Percentiles rank a stretch among this genome's conserved stretches.
Conservation (phyloP, 1,140 invertebrate species). For the Pogonomyrmex californicus region DNA sequence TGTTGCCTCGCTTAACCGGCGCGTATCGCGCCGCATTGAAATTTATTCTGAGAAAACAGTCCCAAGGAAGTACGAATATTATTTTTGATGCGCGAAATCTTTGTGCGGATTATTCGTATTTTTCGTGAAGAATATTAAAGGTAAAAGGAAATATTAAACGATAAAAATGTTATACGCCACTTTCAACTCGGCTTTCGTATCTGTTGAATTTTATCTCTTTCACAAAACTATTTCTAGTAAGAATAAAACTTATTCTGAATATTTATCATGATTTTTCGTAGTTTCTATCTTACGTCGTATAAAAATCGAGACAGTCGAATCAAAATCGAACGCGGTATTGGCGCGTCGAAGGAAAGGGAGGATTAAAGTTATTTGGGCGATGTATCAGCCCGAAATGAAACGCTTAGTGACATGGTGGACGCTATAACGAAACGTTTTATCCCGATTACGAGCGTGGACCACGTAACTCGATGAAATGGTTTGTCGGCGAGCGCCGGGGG, state of each 20-base stretch:
- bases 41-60: conserved; percentile 50
- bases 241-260: neutral
- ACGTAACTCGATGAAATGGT: conserved; percentile 65
- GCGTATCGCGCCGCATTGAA: conserved; percentile 53
- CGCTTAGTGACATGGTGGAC: conserved; percentile 11
- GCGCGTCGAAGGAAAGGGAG: too few relatives aligned
- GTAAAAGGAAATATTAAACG: conserved; percentile 13
- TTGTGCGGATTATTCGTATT: neutral
- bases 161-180: neutral
- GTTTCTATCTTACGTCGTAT: neutral
- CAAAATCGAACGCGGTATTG: neutral
- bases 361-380: conserved; percentile 9
- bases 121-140: neutral
- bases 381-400: conserved; percentile 13
- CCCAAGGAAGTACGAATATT: conserved; percentile 40
- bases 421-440: conserved; percentile 63
- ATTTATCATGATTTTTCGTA: neutral
- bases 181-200: neutral
- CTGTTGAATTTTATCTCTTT: neutral
- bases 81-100: conserved; percentile 7
- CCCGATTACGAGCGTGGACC: conserved; percentile 45
- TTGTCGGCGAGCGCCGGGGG: conserved; percentile 19
- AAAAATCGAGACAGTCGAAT: neutral
- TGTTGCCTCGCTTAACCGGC: conserved; percentile 49
- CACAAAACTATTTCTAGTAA: neutral